phyloP scores from a whole-genome alignment of 2,888 invertebrate species.

The Chelonus formosanus region DNA sequence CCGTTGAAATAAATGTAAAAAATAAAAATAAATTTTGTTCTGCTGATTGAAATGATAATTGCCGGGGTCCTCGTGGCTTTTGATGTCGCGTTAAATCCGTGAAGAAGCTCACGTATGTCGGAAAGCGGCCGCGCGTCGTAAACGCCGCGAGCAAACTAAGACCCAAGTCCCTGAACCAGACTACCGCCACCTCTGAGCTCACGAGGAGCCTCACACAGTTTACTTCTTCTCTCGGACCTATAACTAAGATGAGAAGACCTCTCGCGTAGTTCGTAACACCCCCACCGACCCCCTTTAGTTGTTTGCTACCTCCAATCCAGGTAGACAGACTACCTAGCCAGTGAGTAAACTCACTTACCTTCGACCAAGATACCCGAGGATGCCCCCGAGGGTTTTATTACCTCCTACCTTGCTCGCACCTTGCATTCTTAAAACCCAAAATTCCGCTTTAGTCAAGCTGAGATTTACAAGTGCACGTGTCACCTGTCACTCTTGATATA shows the following conservation, averaged over 20 bases:
- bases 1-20: neutral
- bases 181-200: constrained; percentile 44
- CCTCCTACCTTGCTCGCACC: constrained; percentile 16
- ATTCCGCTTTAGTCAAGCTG: neutral
- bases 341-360: constrained; percentile 18
- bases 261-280: constrained; percentile 26
- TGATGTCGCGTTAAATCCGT: constrained; percentile 25
- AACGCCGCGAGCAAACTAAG: constrained; percentile 63
- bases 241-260: neutral
- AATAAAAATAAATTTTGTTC: neutral
- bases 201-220: constrained; percentile 21
- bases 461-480: constrained; percentile 5
- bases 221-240: constrained; percentile 11
- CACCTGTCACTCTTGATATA: constrained; percentile 5
- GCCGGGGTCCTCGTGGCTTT: constrained; percentile 25
- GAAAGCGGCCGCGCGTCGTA: constrained; percentile 46
- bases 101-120: constrained; percentile 29
- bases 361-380: constrained; percentile 3
- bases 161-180: constrained; percentile 41
- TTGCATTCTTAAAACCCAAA: constrained; percentile 5
- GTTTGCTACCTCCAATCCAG: constrained; percentile 32
- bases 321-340: constrained; percentile 24
- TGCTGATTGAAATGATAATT: constrained; percentile 11
- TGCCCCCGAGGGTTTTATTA: constrained; percentile 18
- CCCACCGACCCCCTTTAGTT: constrained; percentile 19